These are phyloP conservation scores for Falco novaeseelandiae DNA, from an alignment of 2,797 vertebrate species.

Conservation along the genomic window DNA sequence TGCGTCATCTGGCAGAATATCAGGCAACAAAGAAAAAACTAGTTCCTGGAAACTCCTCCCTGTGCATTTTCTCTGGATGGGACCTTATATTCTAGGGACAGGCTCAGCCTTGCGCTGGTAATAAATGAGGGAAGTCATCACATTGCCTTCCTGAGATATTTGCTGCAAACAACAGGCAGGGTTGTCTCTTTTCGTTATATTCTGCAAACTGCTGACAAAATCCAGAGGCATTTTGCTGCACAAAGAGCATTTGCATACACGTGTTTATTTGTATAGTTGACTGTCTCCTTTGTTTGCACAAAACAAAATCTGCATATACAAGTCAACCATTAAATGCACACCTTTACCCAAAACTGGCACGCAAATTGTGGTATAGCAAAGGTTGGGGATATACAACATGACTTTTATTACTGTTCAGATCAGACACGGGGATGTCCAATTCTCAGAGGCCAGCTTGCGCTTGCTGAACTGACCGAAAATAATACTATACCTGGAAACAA, in stretches of 20 bases:
- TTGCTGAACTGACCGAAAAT: neutral
- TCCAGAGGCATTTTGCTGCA: neutral
- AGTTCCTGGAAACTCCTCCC: slow-evolving; percentile 43
- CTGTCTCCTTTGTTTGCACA: neutral
- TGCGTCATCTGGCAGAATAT: neutral
- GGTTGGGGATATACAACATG: neutral
- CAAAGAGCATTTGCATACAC: neutral
- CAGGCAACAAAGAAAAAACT: slow-evolving; percentile 2
- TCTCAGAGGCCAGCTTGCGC: neutral
- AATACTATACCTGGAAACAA: neutral
- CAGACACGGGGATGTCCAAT: neutral
- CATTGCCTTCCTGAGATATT: neutral
- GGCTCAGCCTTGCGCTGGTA: neutral
- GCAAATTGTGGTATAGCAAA: neutral
- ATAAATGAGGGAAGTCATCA: neutral
- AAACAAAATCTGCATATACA: neutral
- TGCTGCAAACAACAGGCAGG: neutral
- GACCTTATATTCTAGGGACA: neutral
- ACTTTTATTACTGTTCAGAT: neutral
- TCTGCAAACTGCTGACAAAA: neutral
- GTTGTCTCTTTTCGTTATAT: neutral
- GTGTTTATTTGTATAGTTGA: neutral
- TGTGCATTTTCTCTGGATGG: neutral
- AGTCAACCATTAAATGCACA: neutral
- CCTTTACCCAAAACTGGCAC: neutral